Evolutionary conservation across 2,888 invertebrate genomes (phyloP), one percentile per base, ranked within the genome.

Genomic region (Nymphalis urticae): DNA sequence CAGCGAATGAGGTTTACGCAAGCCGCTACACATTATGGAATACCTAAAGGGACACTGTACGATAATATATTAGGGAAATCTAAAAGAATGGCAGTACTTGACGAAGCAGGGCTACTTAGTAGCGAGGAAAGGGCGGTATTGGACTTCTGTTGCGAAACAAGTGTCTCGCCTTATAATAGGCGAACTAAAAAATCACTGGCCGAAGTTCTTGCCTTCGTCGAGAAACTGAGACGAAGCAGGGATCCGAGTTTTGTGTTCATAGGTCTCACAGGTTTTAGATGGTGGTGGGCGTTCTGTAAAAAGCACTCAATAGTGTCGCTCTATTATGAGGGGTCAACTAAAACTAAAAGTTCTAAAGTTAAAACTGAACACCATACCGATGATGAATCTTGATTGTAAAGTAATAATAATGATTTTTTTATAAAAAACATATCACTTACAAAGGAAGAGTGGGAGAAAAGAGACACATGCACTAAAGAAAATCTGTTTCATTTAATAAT

Each of bases 281-380:
- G 96, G 96, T 96, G 96, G 96, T 96, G 96, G 96, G 96, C 96
- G 0, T 96, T 96, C 79, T 96, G 96, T 87, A 96, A 96, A 86
- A 96, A 96, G 80, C 95, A 96, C 87, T 95, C 95, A 67, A 95
- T 96, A 72, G 95, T 95, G 1, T 96, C 96, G 0, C 68, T 89
- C 1, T 86, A 85, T 74, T 89, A 86, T 50, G 85, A 88, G 68
- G 82, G 80, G 0, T 65, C 79, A 0, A 69, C 68, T 48, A 85
- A 83, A 69, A 66, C 71, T 13, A 84, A 81, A 65, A 79, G 68
- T 53, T 48, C 78, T 6, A 85, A 83, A 75, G 75, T 83, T 4
- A 85, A 85, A 68, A 72, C 78, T 24, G 83, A 86, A 67, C 75
- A 78, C 21, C 79, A 75, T 47, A 76, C 80, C 17, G 82, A 85